A percentile compares a stretch with the other conserved stretches of the same genome.
phyloP scores from a whole-genome alignment of 2,113 vertebrate genomes.

The Proteles cristata region DNA sequence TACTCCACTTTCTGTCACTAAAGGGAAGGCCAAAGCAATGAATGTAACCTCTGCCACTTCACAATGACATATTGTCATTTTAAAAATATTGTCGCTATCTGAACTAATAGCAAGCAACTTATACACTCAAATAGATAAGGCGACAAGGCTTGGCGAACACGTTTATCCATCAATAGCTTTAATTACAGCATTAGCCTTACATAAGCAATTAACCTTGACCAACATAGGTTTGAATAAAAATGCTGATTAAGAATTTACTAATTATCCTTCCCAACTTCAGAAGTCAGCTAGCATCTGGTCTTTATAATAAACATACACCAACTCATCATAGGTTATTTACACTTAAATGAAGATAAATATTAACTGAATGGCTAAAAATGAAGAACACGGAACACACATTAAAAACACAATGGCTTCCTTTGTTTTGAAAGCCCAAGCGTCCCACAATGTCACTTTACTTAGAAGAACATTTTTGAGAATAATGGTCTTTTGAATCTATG shows the following conservation, averaged over 20 bases:
- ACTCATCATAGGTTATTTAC: constrained; percentile 17
- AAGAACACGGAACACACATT: constrained; percentile 46
- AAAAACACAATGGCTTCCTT: constrained; percentile 39
- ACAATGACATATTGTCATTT: not conserved
- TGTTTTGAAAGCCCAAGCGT: constrained; percentile 42
- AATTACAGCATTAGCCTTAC: constrained; percentile 42
- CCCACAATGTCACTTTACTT: constrained; percentile 56
- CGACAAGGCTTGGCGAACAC: constrained; percentile 24
- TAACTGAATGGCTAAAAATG: constrained; percentile 9
- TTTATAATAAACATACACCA: constrained; percentile 45
- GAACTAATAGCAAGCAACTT: not conserved
- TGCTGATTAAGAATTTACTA: constrained; percentile 49
- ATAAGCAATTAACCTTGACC: constrained; percentile 46
- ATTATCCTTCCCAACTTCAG: constrained; percentile 32
- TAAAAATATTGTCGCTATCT: not conserved
- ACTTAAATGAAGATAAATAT: constrained; percentile 48
- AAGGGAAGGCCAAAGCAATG: not conserved
- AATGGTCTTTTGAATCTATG: constrained; percentile 40
- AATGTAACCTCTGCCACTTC: not conserved
- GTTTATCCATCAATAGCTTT: constrained; percentile 15
- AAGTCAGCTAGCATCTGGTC: constrained; percentile 56
- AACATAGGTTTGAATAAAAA: constrained; percentile 36
- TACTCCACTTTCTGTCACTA: not conserved
- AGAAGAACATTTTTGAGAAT: constrained; percentile 48
- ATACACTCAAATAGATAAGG: constrained; percentile 8